Conservation (phyloP, 2,888 invertebrate species). For the Cinara cedri region DNA sequence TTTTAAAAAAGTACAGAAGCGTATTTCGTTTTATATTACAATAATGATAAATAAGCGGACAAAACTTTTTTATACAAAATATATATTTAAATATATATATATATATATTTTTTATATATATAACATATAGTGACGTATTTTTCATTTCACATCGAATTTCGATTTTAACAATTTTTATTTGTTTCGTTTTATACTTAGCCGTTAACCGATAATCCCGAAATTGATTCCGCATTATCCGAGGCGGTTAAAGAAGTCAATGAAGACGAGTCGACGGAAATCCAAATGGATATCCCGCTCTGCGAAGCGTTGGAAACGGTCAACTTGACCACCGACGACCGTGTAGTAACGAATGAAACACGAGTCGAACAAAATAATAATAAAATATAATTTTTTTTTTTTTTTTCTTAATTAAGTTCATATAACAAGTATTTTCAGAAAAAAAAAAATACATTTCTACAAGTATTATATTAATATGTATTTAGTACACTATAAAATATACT, state of each 20-base stretch:
- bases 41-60: no score
- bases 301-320: conserved; percentile 20
- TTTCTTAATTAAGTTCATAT: no score
- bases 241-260: not conserved
- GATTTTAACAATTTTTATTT: not conserved
- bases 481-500: no score
- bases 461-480: no score
- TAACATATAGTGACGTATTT: not conserved
- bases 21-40: no score
- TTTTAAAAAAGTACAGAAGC: not conserved
- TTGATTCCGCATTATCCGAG: conserved; percentile 2
- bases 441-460: no score
- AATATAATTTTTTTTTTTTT: no score
- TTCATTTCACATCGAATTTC: not conserved
- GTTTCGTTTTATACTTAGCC: conserved; percentile 26
- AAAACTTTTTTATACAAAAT: no score
- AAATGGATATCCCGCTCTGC: not conserved
- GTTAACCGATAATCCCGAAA: conserved; percentile 8
- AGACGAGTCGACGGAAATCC: not conserved
- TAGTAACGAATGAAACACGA: not conserved
- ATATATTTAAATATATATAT: no score
- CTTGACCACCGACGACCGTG: not conserved
- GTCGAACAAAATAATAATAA: not conserved
- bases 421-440: no score
- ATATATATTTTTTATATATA: not conserved